These are phyloP conservation scores for Maniola hyperantus DNA, from an alignment of 2,888 invertebrate genomes.

Conservation along the genomic window DNA sequence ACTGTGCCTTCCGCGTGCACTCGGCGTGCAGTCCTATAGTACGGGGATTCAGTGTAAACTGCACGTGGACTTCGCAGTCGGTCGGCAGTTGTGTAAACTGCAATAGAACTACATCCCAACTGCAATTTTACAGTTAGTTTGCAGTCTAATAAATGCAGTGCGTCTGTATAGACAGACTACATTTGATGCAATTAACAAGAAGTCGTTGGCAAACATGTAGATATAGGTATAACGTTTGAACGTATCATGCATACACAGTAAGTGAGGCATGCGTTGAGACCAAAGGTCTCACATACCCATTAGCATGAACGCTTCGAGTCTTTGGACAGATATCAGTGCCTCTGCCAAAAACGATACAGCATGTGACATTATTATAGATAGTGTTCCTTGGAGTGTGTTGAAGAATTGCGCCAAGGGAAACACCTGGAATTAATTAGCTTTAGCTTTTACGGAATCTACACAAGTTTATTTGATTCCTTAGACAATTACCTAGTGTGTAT, in stretches of 20 bases:
- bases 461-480: not conserved
- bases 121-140: too few relatives aligned
- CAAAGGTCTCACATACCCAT: constrained; percentile 68
- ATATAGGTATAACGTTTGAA: constrained; percentile 27
- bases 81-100: too few relatives aligned
- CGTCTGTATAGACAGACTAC: too few relatives aligned
- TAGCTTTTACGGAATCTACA: constrained; percentile 8
- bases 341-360: constrained; percentile 84
- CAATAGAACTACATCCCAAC: too few relatives aligned
- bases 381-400: constrained; percentile 84
- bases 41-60: too few relatives aligned
- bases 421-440: constrained; percentile 65
- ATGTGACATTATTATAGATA: constrained; percentile 84
- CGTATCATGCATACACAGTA: constrained; percentile 43
- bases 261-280: constrained; percentile 43
- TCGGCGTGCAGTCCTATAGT: too few relatives aligned
- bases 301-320: constrained; percentile 83
- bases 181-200: not conserved
- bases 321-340: constrained; percentile 82
- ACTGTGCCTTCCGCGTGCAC: too few relatives aligned
- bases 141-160: too few relatives aligned
- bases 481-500: too few relatives aligned
- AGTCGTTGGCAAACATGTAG: constrained; percentile 7
- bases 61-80: too few relatives aligned
- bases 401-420: constrained; percentile 85